A percentile compares a stretch with the other conserved stretches of the same genome.
Conservation (phyloP, 2,797 vertebrate species). For the Enteromius viviparus region DNA sequence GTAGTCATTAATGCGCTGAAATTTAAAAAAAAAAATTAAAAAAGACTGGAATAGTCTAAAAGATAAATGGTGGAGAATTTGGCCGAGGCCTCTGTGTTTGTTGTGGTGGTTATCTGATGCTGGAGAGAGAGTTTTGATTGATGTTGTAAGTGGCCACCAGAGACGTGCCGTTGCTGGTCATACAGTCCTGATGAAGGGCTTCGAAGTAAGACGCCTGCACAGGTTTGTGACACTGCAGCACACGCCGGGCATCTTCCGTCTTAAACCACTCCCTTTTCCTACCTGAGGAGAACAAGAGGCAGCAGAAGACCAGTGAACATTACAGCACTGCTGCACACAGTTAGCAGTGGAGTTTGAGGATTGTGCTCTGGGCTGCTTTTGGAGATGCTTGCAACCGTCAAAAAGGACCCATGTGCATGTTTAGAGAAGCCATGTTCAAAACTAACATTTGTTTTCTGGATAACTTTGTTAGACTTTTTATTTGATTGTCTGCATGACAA, state of each 20-base stretch:
- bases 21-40: background rate
- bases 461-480: too few species aligned
- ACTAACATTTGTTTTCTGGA: too few species aligned
- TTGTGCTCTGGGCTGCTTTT: background rate
- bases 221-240: conserved; percentile 95
- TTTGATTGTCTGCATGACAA: too few species aligned
- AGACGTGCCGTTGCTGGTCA: conserved; percentile 94
- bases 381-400: background rate
- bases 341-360: too few species aligned
- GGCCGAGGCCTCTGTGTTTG: conserved; percentile 57
- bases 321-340: background rate
- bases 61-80: background rate
- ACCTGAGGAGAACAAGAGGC: conserved; percentile 77
- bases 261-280: conserved; percentile 99
- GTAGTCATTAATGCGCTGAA: background rate
- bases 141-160: conserved; percentile 89
- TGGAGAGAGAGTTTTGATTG: conserved; percentile 88
- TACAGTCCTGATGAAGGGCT: conserved; percentile 89
- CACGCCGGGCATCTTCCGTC: conserved; percentile 92
- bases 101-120: conserved; percentile 94
- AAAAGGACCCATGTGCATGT: background rate
- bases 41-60: too few species aligned
- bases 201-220: conserved; percentile 97
- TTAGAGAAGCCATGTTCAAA: too few species aligned
- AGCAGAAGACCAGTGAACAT: background rate